These are phyloP conservation scores for Oreochromis tanganicae DNA, from an alignment of 2,113 vertebrate species.

Conservation along the genomic window DNA sequence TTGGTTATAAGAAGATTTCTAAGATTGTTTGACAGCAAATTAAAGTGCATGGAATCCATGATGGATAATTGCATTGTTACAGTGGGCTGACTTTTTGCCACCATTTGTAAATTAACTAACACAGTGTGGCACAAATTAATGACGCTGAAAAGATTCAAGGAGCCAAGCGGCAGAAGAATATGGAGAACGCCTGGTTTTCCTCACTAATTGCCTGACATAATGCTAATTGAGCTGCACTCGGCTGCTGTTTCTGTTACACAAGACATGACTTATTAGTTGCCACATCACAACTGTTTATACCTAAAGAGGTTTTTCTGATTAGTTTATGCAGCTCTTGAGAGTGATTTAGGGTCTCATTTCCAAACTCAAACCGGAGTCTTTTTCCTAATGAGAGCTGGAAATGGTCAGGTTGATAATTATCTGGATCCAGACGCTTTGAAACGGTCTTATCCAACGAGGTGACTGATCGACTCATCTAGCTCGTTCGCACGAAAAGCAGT, in stretches of 20 bases:
- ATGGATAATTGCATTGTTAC: background rate
- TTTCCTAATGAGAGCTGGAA: background rate
- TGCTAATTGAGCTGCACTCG: background rate
- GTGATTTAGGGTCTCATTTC: background rate
- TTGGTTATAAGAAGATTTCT: background rate
- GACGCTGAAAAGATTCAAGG: background rate
- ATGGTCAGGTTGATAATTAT: background rate
- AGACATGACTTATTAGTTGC: background rate
- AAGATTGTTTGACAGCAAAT: background rate
- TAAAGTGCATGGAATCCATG: background rate
- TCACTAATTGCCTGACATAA: background rate
- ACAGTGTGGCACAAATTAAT: conserved; percentile 14
- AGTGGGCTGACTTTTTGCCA: background rate
- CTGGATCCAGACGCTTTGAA: background rate
- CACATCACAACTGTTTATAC: background rate
- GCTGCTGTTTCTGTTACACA: background rate
- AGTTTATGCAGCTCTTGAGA: background rate
- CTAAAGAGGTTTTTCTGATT: background rate
- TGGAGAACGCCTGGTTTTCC: background rate
- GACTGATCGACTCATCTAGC: background rate
- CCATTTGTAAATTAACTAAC: background rate
- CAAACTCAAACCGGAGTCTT: background rate
- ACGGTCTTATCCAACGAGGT: background rate
- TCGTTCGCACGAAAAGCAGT: background rate
- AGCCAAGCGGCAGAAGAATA: background rate